Evolutionary conservation across 2,797 vertebrate species (phyloP).

Genomic region (Morus bassanus): DNA sequence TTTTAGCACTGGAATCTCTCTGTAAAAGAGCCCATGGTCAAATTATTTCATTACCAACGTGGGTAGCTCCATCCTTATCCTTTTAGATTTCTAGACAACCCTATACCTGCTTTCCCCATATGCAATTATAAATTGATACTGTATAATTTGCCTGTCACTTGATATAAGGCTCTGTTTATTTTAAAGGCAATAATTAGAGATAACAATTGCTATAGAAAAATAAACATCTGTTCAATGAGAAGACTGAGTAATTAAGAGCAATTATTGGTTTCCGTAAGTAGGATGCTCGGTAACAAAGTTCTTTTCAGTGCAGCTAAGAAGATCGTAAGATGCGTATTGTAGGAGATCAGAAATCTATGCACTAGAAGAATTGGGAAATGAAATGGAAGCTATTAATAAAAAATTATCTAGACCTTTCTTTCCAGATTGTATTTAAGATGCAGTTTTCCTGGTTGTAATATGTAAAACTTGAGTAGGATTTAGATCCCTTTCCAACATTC

Average conservation of each 20-base stretch:
- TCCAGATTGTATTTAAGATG: conserved; percentile 2
- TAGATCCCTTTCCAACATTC: neutral
- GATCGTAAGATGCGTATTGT: neutral
- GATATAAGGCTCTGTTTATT: conserved; percentile 45
- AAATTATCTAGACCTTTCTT: conserved; percentile 29
- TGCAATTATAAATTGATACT: conserved; percentile 42
- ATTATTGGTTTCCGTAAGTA: conserved; percentile 25
- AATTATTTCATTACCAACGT: conserved; percentile 37
- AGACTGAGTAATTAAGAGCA: conserved; percentile 36
- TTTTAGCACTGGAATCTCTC: neutral
- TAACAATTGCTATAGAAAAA: conserved; percentile 66
- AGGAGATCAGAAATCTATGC: neutral
- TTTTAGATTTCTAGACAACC: conserved; percentile 8
- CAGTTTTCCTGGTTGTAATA: conserved; percentile 9
- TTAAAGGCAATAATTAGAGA: conserved; percentile 65
- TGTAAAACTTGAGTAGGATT: neutral
- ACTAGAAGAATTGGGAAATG: neutral
- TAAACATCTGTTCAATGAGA: conserved; percentile 42
- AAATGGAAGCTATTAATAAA: neutral
- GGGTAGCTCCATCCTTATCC: neutral
- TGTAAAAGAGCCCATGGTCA: neutral
- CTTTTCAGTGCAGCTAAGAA: neutral
- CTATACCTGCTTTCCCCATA: neutral
- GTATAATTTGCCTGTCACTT: conserved; percentile 50
- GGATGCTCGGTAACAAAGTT: neutral